phyloP scores from a whole-genome alignment of 2,113 vertebrate species.

The Antennarius striatus region DNA sequence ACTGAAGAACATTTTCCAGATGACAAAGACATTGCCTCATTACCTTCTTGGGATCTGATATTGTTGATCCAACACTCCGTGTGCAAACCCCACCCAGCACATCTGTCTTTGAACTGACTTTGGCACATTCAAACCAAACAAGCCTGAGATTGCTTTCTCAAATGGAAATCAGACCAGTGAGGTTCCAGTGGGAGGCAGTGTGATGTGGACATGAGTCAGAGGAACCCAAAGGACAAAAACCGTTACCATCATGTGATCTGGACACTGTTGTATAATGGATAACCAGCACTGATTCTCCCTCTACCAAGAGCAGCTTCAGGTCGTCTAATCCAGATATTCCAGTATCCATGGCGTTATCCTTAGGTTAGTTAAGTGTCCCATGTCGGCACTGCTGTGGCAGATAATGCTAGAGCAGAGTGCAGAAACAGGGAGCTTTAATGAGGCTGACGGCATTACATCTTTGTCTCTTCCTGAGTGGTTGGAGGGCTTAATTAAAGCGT shows the following conservation, averaged over 20 bases:
- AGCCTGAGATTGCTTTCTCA: constrained; percentile 40
- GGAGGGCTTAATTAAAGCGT: constrained; percentile 70
- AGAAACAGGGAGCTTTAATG: constrained; percentile 60
- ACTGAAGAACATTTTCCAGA: not conserved
- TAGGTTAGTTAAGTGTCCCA: constrained; percentile 25
- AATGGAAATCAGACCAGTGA: constrained; percentile 34
- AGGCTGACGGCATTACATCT: constrained; percentile 57
- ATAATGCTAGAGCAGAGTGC: constrained; percentile 48
- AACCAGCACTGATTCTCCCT: not conserved
- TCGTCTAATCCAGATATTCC: not conserved
- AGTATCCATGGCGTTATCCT: not conserved
- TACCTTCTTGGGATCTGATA: not conserved
- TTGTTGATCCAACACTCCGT: not conserved
- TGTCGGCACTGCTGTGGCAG: constrained; percentile 21
- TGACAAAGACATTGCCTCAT: not conserved
- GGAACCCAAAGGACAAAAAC: constrained; percentile 2
- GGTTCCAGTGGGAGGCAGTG: not conserved
- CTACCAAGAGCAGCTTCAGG: not conserved
- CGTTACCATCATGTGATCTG: not conserved
- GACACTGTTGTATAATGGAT: not conserved
- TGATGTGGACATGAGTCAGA: constrained; percentile 12
- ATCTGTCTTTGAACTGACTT: constrained; percentile 8
- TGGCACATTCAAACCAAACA: constrained; percentile 19
- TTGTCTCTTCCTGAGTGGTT: constrained; percentile 66
- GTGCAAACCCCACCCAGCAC: not conserved